Evolutionary conservation across 2,797 vertebrate genomes (phyloP).

Genomic region (Pithecia hirsuta): DNA sequence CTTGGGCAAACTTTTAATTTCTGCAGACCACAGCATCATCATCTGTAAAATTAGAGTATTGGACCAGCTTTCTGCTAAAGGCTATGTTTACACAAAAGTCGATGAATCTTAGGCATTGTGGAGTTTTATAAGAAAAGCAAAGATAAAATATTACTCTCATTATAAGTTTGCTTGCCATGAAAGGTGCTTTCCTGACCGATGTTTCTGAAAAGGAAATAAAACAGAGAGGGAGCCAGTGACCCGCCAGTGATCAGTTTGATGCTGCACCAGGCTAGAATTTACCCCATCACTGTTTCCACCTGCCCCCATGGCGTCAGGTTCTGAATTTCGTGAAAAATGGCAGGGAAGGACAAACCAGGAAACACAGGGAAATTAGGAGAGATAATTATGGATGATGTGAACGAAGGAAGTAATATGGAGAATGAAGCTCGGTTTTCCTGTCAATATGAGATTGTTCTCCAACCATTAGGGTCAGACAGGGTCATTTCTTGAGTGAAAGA

Average conservation of each 20-base stretch:
- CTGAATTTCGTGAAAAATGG: neutral
- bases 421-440: slow-evolving; percentile 12
- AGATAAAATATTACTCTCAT: neutral
- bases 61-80: neutral
- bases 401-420: slow-evolving; percentile 29
- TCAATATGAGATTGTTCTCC: slow-evolving; percentile 58
- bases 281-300: neutral
- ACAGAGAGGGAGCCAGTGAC: neutral
- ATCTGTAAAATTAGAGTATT: neutral
- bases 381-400: slow-evolving; percentile 5
- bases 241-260: neutral
- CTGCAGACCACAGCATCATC: neutral
- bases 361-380: neutral
- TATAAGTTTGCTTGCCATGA: neutral
- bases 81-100: neutral
- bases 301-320: neutral
- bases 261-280: neutral
- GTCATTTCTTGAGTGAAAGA: slow-evolving; percentile 44
- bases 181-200: neutral
- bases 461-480: slow-evolving; percentile 60
- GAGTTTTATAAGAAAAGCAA: neutral
- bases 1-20: neutral
- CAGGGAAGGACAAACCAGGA: neutral
- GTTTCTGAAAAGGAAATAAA: slow-evolving; percentile 22
- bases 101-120: neutral